These are phyloP conservation scores for Drosophila trichaetosa DNA, from an alignment of 2,888 invertebrate species.

Conservation along the genomic window DNA sequence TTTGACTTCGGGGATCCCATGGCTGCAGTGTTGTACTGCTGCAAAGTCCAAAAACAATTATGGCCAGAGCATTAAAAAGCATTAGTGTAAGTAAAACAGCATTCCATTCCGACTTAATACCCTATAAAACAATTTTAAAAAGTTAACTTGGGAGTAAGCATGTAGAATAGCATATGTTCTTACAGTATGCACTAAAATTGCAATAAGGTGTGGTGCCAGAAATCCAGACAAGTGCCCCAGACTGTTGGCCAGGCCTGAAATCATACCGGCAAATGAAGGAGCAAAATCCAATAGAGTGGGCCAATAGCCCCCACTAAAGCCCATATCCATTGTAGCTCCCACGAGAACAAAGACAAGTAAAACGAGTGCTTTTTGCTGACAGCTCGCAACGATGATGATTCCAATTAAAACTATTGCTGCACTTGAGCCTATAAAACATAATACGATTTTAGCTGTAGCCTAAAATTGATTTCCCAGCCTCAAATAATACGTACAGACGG, in stretches of 20 bases:
- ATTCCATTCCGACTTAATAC: conserved; percentile 85
- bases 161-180: conserved; percentile 4
- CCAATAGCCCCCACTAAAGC: conserved; percentile 85
- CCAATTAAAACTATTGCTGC: conserved; percentile 68
- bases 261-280: conserved; percentile 85
- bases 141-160: background rate
- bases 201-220: conserved; percentile 83
- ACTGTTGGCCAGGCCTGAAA: conserved; percentile 85
- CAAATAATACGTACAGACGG: conserved; percentile 58
- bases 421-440: conserved; percentile 61
- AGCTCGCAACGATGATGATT: conserved; percentile 80
- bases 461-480: no score
- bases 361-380: conserved; percentile 79
- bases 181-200: conserved; percentile 82
- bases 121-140: conserved; percentile 68
- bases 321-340: conserved; percentile 83
- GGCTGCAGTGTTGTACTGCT: conserved; percentile 84
- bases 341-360: conserved; percentile 80
- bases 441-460: no score
- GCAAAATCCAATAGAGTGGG: conserved; percentile 85
- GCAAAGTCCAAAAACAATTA: conserved; percentile 83
- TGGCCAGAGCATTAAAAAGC: conserved; percentile 80
- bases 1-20: conserved; percentile 81
- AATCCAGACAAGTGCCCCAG: conserved; percentile 85
- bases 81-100: conserved; percentile 83